A percentile compares a stretch with the other conserved stretches of the same genome.
Evolutionary conservation across 2,888 invertebrate genomes (phyloP).

Genomic region (Drosophila rubida): DNA sequence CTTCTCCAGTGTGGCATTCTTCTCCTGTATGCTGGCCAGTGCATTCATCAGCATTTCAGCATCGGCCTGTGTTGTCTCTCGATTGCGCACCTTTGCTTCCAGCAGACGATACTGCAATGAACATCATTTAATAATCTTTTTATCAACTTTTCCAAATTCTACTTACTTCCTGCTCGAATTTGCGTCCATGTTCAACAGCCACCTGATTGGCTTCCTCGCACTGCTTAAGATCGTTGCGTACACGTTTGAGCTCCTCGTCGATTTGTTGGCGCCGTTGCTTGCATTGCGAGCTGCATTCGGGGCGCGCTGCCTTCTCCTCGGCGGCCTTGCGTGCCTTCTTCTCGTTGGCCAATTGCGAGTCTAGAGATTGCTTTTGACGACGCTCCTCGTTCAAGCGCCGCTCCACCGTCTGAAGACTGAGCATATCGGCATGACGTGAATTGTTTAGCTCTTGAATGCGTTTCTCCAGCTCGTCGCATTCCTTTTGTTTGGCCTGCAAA

Average conservation of each 20-base stretch:
- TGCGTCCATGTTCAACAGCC: constrained; percentile 84
- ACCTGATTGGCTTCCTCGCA: constrained; percentile 88
- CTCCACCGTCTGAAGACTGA: constrained; percentile 91
- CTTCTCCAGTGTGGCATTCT: constrained; percentile 95
- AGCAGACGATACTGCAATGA: constrained; percentile 81
- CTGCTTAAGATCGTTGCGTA: constrained; percentile 88
- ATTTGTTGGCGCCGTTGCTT: constrained; percentile 88
- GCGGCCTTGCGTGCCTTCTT: constrained; percentile 89
- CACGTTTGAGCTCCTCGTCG: constrained; percentile 89
- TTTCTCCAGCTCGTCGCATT: constrained; percentile 94
- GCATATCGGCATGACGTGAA: constrained; percentile 91
- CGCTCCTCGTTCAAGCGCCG: constrained; percentile 93
- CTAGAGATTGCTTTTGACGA: constrained; percentile 90
- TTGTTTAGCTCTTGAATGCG: constrained; percentile 91
- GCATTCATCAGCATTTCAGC: constrained; percentile 92
- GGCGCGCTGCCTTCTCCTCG: constrained; percentile 85
- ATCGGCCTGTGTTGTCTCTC: constrained; percentile 85
- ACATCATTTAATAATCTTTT: background rate
- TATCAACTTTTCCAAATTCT: background rate
- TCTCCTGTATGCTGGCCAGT: constrained; percentile 93
- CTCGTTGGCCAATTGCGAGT: constrained; percentile 90
- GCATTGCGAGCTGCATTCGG: constrained; percentile 89
- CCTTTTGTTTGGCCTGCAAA: constrained; percentile 89
- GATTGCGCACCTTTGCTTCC: constrained; percentile 83
- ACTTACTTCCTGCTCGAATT: constrained; percentile 84